Percentiles rank a stretch among this genome's conserved stretches.
Conservation (phyloP, 2,113 vertebrate genomes). For the Coptodon rendalli region DNA sequence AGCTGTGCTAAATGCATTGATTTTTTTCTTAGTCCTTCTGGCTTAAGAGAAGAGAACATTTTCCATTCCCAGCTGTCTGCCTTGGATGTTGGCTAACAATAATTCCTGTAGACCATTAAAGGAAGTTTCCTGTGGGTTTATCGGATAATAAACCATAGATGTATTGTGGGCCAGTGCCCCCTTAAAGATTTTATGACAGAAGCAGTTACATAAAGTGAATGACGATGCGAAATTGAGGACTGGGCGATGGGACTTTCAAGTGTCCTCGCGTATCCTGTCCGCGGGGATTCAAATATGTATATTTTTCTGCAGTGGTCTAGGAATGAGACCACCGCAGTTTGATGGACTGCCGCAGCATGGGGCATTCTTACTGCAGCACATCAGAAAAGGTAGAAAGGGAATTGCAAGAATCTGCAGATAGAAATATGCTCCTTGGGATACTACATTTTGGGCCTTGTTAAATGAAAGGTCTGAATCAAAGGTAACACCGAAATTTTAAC, state of each 20-base stretch:
- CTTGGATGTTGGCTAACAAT: neutral
- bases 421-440: neutral
- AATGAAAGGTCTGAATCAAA: conserved; percentile 5
- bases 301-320: neutral
- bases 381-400: neutral
- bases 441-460: neutral
- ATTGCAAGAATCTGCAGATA: neutral
- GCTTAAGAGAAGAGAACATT: neutral
- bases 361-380: neutral
- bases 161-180: neutral
- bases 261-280: neutral
- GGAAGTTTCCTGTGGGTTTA: neutral
- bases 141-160: neutral
- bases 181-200: conserved; percentile 11
- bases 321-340: neutral
- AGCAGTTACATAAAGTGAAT: neutral
- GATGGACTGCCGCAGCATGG: neutral
- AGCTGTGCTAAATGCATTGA: neutral
- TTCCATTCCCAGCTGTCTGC: neutral
- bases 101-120: neutral
- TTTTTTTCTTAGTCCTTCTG: neutral
- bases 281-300: neutral
- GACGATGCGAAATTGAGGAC: neutral
- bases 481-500: neutral
- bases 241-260: neutral